These are phyloP conservation scores for Elegia similella DNA, from an alignment of 2,888 invertebrate genomes.

Conservation along the genomic window DNA sequence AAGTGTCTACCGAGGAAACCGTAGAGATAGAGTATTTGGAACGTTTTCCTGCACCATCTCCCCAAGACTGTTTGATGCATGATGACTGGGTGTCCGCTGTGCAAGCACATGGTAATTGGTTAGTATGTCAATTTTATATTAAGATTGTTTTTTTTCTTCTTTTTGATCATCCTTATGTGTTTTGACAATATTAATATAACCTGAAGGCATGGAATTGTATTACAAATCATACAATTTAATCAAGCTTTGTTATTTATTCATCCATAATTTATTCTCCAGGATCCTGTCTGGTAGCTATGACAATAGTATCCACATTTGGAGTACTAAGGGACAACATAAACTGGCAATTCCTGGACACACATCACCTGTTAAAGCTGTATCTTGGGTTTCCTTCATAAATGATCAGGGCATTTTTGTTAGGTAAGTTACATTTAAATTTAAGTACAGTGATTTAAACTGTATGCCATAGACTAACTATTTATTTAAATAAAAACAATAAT, in stretches of 20 bases:
- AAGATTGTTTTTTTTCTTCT: background rate
- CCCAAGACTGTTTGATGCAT: conserved; percentile 94
- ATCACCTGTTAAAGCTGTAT: conserved; percentile 92
- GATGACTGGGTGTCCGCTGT: conserved; percentile 99
- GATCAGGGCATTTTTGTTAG: conserved; percentile 86
- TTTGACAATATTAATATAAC: background rate
- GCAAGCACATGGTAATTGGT: conserved; percentile 86
- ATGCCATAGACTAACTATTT: too few relatives aligned
- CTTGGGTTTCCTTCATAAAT: conserved; percentile 89
- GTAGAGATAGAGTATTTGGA: conserved; percentile 96
- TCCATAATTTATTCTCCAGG: conserved; percentile 76
- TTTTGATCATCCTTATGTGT: background rate
- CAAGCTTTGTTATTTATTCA: background rate
- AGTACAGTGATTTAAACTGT: background rate
- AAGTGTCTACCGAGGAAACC: conserved; percentile 90
- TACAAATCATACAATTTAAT: background rate
- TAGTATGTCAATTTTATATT: conserved; percentile 18
- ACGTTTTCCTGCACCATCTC: conserved; percentile 94
- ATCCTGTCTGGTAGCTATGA: conserved; percentile 97
- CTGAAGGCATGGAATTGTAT: too few relatives aligned
- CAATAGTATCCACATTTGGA: conserved; percentile 95
- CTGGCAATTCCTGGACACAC: conserved; percentile 93
- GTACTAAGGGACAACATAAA: conserved; percentile 90
- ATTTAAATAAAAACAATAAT: too few relatives aligned
- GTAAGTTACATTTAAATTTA: conserved; percentile 44